phyloP scores from a whole-genome alignment of 2,797 vertebrate species.

The Cephalopachus bancanus region DNA sequence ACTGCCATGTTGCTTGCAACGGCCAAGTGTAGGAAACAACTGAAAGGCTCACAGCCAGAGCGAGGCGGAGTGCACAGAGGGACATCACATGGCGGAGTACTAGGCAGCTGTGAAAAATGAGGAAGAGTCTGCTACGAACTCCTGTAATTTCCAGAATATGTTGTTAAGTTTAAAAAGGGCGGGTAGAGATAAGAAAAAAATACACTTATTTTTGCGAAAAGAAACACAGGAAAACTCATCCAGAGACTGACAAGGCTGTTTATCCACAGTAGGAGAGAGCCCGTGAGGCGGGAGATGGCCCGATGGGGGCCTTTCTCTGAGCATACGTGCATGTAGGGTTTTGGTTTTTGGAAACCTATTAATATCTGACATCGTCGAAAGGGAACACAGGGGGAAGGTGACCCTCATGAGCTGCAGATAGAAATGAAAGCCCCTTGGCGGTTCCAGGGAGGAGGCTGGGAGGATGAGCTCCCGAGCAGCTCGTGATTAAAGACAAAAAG shows the following conservation, averaged over 20 bases:
- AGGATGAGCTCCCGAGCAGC: no score
- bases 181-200: no score
- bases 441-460: background rate
- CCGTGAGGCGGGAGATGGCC: accelerated
- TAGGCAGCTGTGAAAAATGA: background rate
- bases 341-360: background rate
- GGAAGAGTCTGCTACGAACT: background rate
- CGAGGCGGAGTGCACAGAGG: background rate
- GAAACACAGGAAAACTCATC: background rate
- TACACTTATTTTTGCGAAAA: background rate
- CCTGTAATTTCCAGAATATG: background rate
- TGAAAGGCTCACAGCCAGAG: accelerated
- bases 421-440: background rate
- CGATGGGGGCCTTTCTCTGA: background rate
- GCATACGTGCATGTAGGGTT: background rate
- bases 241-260: background rate
- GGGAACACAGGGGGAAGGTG: no score
- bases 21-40: background rate
- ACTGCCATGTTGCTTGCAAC: background rate
- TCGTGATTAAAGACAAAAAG: background rate
- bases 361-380: background rate
- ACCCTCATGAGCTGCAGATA: background rate
- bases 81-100: accelerated
- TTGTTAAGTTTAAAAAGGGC: no score
- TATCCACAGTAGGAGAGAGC: background rate